Base-by-base conservation (phyloP, 2,797 vertebrate genomes). In the Chelmon rostratus region DNA sequence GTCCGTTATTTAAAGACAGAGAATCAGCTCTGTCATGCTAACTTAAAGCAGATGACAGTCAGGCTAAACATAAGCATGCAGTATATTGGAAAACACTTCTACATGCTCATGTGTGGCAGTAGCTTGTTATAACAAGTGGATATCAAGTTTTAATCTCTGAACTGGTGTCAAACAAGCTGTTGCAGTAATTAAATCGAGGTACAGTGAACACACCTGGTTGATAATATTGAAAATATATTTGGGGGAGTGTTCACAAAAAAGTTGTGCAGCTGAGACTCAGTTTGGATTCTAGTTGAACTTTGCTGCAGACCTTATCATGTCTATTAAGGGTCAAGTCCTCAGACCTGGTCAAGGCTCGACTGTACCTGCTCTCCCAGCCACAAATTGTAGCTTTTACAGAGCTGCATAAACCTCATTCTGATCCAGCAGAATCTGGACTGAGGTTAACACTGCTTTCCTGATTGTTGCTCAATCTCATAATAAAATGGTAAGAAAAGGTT, bases 111-210 rank as follows among this genome's bases (percentile, higher is more conserved):
- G 49, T 49, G n/a, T 77, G 37, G 65, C 6, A 23, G 65, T 63
- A 31, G 33, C 58, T 78, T 76, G 68, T 76, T 54, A 38, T 69
- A 49, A 69, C 62, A 70, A 63, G 54, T 52, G 13, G 5, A 44
- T 65, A 8, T 79, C 13, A 18, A 56, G 56, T 63, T 64, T 38
- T 13, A 59, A 56, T 73, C 18, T 21, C 52, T 68, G 40, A 10
- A 57, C 13, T 44, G 42, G 35, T 58, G 59, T 76, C 63, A 61
- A 59, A 76, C 59, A 79, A 67, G 68, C 37, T 52, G 42, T 53
- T 71, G 19, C 28, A 25, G 11, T 49, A 19, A 58, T 67, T 52
- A n/a, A 42, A 37, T 37, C 3, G 68, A 5, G 61, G 67, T 68
- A 56, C 18, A 35, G 59, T 49, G 53, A 76, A 53, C 38, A 58